These are phyloP conservation scores for Papilio polytes DNA, from an alignment of 1,140 invertebrate genomes.

Conservation along the genomic window DNA sequence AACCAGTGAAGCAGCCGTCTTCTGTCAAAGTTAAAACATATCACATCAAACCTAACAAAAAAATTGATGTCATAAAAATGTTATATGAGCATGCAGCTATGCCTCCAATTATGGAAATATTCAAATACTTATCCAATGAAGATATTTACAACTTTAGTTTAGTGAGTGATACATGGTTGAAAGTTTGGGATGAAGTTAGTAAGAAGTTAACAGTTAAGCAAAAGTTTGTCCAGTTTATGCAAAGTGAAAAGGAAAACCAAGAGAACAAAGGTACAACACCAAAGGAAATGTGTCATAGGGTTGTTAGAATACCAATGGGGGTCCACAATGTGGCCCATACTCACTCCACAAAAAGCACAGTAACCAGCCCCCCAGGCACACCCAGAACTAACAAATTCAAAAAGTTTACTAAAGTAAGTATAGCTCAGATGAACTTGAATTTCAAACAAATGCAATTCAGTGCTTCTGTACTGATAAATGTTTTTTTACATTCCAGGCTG, in stretches of 20 bases:
- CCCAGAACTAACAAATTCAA: conserved; percentile 78
- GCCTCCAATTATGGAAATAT: conserved; percentile 70
- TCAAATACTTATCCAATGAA: conserved; percentile 69
- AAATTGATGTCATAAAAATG: conserved; percentile 77
- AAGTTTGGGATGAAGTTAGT: conserved; percentile 63
- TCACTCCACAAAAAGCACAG: conserved; percentile 44
- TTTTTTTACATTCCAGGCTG: conserved; percentile 61
- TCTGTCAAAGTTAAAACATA: conserved; percentile 44
- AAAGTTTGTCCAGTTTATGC: conserved; percentile 56
- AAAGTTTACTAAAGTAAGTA: conserved; percentile 78
- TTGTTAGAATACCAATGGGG: conserved; percentile 63
- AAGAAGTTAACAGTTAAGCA: conserved; percentile 57
- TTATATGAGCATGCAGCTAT: conserved; percentile 58
- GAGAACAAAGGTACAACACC: conserved; percentile 60
- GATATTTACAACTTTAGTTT: conserved; percentile 74
- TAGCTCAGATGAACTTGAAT: conserved; percentile 4
- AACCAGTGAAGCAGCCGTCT: conserved; percentile 45
- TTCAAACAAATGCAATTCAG: neutral
- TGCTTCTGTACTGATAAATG: neutral
- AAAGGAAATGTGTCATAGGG: conserved; percentile 46
- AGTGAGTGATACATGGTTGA: conserved; percentile 71
- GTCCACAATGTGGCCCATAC: conserved; percentile 67
- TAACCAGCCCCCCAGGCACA: conserved; percentile 76
- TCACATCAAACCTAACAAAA: conserved; percentile 65
- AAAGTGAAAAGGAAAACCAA: conserved; percentile 68